Percentiles rank a stretch among this genome's conserved stretches.
Conservation (phyloP, 2,113 vertebrate species). For the Laticauda colubrina region DNA sequence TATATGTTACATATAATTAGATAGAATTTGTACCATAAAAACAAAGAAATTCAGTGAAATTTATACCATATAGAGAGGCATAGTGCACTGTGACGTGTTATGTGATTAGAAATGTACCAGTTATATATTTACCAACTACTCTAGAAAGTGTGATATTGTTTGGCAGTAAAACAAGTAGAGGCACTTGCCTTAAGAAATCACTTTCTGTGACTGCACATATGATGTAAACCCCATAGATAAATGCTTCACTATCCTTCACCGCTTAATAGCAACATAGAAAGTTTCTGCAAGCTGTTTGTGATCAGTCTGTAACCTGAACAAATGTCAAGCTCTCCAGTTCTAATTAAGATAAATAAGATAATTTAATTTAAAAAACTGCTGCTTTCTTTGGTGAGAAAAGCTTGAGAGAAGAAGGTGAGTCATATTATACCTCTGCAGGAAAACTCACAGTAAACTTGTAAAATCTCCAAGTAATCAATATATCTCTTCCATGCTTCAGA, state of each 20-base stretch:
- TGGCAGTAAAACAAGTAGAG: not conserved
- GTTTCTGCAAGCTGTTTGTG: not conserved
- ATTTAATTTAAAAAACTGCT: not conserved
- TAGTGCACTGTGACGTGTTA: not conserved
- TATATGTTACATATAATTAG: not conserved
- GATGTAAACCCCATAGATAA: not conserved
- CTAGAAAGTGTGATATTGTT: not conserved
- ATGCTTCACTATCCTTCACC: not conserved
- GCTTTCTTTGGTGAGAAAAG: conserved; percentile 15
- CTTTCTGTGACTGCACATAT: not conserved
- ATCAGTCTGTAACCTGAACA: conserved; percentile 26
- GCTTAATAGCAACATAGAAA: not conserved
- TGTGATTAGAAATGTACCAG: conserved; percentile 20
- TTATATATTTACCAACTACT: not conserved
- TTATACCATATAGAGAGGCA: conserved; percentile 7
- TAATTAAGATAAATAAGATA: conserved; percentile 37
- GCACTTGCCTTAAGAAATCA: not conserved
- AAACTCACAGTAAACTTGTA: conserved; percentile 25
- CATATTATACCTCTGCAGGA: conserved; percentile 4
- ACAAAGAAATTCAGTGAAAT: conserved; percentile 5
- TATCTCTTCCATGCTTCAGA: conserved; percentile 32
- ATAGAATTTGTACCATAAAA: conserved; percentile 4
- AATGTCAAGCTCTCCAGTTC: not conserved
- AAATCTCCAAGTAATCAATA: conserved; percentile 24
- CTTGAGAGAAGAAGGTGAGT: conserved; percentile 10